Evolutionary conservation across 1,140 invertebrate genomes (phyloP).

Genomic region (Drosophila santomea): DNA sequence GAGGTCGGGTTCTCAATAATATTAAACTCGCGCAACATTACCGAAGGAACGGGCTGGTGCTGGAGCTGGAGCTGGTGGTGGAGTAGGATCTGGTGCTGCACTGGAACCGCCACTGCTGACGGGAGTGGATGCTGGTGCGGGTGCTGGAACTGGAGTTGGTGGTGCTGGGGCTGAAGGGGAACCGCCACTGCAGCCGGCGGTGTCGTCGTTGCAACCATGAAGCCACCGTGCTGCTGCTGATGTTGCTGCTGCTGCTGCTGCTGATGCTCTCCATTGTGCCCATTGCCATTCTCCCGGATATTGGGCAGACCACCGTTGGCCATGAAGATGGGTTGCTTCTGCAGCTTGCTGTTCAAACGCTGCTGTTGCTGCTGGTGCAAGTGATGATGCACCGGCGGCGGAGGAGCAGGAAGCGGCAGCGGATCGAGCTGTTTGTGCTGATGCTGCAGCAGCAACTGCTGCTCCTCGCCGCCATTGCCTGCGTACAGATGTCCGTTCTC

Average conservation of each 20-base stretch:
- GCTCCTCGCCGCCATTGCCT: conserved; percentile 57
- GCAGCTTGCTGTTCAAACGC: conserved; percentile 72
- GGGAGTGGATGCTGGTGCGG: conserved; percentile 30
- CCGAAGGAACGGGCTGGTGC: conserved; percentile 65
- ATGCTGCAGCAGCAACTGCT: conserved; percentile 67
- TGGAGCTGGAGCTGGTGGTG: conserved; percentile 62
- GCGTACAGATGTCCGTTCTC: conserved; percentile 66
- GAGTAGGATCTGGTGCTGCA: conserved; percentile 42
- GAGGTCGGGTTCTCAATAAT: conserved; percentile 83
- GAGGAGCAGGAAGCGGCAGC: conserved; percentile 40
- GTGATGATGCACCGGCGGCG: conserved; percentile 57
- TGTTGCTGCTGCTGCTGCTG: too few species aligned
- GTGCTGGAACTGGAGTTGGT: conserved; percentile 56
- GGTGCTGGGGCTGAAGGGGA: conserved; percentile 52
- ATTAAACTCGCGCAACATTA: conserved; percentile 84
- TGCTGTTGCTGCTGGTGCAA: conserved; percentile 79
- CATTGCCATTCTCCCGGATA: conserved; percentile 68
- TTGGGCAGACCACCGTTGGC: conserved; percentile 77
- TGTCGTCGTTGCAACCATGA: conserved; percentile 7
- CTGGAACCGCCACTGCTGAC: conserved; percentile 33
- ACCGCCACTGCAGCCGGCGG: conserved; percentile 48
- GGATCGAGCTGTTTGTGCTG: conserved; percentile 62
- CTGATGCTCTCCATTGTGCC: conserved; percentile 9
- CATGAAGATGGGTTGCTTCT: conserved; percentile 76
- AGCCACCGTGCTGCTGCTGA: conserved; percentile 25